Evolutionary conservation across 2,113 vertebrate genomes (phyloP), one percentile per base, ranked within the genome.

Genomic region (Dicerorhinus sumatrensis): DNA sequence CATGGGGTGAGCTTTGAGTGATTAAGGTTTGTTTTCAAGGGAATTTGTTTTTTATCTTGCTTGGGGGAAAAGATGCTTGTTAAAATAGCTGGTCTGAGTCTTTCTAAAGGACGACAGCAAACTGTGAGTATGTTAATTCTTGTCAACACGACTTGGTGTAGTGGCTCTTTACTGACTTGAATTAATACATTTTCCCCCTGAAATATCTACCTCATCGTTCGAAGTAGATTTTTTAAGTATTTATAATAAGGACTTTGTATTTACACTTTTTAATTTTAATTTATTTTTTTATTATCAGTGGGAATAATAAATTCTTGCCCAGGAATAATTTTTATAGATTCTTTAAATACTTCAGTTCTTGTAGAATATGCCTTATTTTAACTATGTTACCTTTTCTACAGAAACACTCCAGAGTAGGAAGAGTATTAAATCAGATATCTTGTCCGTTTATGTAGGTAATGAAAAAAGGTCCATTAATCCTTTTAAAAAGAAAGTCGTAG

Each of bases 21-120:
- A 39, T 83, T 72, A 87, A 89, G 23, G 8, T 82, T 91, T 94
- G 11, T 86, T 94, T 96, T 95, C 46, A 82, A 87, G 92, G 56
- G 29, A 80, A 81, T 14, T 91, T 94, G 11, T 73, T 76, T 86
- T 82, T 95, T 56, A 65, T 97, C 33, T 83, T 96, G n/a, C 54
- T 92, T 76, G 85, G 51, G 27, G 92, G 85, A 89, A 93, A 96
- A 96, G 48, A 69, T 73, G 33, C 25, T 58, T 85, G 69, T 83
- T 96, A 80, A 93, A 94, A 86, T 94, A 95, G 62, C 33, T 92
- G 58, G 8, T 94, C 42, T 95, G 79, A 92, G n/a, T 88, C 56
- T 91, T 94, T 81, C 31, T 56, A 85, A 92, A 36, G 36, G 33
- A 94, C n/a, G 69, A 76, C 87, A 90, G 51, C n/a, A 92, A 63